A percentile compares a stretch with the other conserved stretches of the same genome.
Conservation (phyloP, 2,797 vertebrate species). For the Sebastes diaconus region DNA sequence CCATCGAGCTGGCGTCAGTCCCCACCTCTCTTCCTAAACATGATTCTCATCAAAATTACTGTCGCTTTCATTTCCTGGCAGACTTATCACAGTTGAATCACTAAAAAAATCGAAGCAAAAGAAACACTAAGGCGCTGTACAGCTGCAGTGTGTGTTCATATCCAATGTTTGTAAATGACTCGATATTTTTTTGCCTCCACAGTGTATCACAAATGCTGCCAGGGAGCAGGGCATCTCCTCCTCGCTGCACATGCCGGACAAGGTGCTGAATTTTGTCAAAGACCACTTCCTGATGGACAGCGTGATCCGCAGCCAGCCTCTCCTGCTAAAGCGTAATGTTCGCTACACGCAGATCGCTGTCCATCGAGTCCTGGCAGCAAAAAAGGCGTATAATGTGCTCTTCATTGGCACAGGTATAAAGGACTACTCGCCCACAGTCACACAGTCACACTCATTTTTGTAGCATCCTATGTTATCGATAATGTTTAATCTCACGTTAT, state of each 20-base stretch:
- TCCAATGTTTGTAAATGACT: neutral
- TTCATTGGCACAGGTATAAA: slow-evolving; percentile 94
- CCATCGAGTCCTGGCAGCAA: slow-evolving; percentile 80
- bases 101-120: neutral
- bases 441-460: neutral
- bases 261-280: slow-evolving; percentile 96
- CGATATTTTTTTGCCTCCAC: slow-evolving; percentile 16
- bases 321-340: slow-evolving; percentile 88
- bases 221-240: slow-evolving; percentile 88
- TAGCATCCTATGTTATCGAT: neutral
- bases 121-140: neutral
- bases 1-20: neutral
- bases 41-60: slow-evolving; percentile 38
- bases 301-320: slow-evolving; percentile 88
- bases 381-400: slow-evolving; percentile 86
- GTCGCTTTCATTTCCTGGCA: slow-evolving; percentile 52
- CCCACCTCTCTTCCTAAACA: slow-evolving; percentile 25
- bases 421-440: neutral
- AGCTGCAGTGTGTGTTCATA: slow-evolving; percentile 1
- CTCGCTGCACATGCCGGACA: slow-evolving; percentile 94
- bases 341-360: slow-evolving; percentile 91
- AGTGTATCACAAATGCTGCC: slow-evolving; percentile 91
- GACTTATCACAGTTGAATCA: slow-evolving; percentile 27
- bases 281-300: slow-evolving; percentile 98
- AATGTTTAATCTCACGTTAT: neutral